These are phyloP conservation scores for Lipotes vexillifer DNA, from an alignment of 2,113 vertebrate genomes.

Conservation along the genomic window DNA sequence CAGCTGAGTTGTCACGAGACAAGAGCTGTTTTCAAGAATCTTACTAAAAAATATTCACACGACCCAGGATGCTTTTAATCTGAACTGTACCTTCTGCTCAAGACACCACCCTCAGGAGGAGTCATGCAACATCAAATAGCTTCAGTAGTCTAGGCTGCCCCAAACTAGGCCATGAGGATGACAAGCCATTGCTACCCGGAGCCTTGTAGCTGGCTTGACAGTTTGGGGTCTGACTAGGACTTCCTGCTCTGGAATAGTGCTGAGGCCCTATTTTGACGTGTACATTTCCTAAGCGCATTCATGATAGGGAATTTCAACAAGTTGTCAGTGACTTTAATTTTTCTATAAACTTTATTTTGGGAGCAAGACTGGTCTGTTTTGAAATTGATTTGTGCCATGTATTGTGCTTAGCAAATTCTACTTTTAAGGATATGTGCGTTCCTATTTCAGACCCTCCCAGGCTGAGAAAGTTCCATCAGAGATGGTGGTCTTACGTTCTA, in stretches of 20 bases:
- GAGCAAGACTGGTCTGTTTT: not conserved
- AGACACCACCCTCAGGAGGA: not conserved
- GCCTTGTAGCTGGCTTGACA: rapidly evolving
- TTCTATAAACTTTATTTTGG: not conserved
- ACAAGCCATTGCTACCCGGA: not conserved
- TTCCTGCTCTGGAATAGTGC: not conserved
- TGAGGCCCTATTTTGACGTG: not conserved
- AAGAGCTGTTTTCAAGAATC: not conserved
- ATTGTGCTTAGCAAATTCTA: rapidly evolving
- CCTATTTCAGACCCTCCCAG: rapidly evolving
- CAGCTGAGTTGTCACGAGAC: not conserved
- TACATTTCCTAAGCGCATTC: not conserved
- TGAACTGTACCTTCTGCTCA: not conserved
- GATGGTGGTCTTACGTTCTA: not conserved
- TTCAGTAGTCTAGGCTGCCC: too few species aligned
- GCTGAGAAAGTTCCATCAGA: rapidly evolving
- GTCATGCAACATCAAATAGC: too few species aligned
- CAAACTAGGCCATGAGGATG: not conserved
- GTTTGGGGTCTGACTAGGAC: not conserved
- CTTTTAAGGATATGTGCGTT: not conserved
- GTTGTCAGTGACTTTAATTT: not conserved
- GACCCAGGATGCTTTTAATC: not conserved
- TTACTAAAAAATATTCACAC: not conserved
- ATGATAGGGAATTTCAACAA: not conserved
- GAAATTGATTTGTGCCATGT: not conserved